Evolutionary conservation across 2,113 vertebrate species (phyloP).

Genomic region (Xyliphius kryptos): DNA sequence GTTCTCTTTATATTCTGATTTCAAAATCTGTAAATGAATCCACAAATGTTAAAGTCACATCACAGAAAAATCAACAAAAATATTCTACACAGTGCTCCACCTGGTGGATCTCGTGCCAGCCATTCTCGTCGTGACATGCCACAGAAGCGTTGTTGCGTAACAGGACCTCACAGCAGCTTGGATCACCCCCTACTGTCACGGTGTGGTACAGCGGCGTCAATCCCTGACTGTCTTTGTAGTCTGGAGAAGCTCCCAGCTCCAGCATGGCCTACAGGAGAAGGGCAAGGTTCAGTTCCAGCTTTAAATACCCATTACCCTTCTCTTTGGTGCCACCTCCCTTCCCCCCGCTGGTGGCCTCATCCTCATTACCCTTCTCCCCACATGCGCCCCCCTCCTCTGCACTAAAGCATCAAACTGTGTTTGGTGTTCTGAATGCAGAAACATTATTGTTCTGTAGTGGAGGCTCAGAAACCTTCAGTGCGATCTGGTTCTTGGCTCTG

Average conservation of each 20-base stretch:
- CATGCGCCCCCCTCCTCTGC: too few relatives aligned
- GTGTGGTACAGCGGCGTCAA: constrained; percentile 79
- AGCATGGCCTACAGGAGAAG: constrained; percentile 50
- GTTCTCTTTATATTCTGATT: too few relatives aligned
- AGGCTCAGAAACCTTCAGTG: constrained; percentile 67
- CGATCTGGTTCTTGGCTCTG: constrained; percentile 65
- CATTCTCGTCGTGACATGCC: constrained; percentile 76
- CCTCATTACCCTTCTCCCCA: too few relatives aligned
- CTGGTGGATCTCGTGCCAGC: constrained; percentile 86
- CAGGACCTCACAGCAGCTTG: constrained; percentile 75
- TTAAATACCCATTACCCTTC: too few relatives aligned
- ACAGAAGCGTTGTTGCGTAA: constrained; percentile 68
- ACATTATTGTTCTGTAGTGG: neutral
- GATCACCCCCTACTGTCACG: constrained; percentile 74
- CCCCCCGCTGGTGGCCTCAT: too few relatives aligned
- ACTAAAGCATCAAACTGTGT: too few relatives aligned
- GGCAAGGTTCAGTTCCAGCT: neutral
- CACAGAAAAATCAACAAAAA: too few relatives aligned
- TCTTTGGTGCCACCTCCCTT: too few relatives aligned
- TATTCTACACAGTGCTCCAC: constrained; percentile 42
- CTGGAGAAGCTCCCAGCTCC: constrained; percentile 77
- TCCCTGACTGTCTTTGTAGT: constrained; percentile 81
- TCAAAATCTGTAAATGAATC: too few relatives aligned
- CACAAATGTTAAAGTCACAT: too few relatives aligned
- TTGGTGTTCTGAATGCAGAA: too few relatives aligned